These are phyloP conservation scores for Dexiosoma caninum DNA, from an alignment of 2,888 invertebrate species.

Conservation along the genomic window DNA sequence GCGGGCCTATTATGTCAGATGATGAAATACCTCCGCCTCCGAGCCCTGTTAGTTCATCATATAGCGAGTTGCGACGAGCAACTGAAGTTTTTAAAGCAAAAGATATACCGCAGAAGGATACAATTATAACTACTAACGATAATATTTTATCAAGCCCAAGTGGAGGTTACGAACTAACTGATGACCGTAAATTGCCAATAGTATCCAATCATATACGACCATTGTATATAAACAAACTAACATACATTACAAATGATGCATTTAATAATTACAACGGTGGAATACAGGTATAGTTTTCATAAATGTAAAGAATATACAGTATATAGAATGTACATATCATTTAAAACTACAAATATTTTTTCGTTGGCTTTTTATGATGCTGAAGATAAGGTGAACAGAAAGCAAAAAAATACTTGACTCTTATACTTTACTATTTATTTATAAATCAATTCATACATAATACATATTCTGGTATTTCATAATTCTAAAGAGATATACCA, in stretches of 20 bases:
- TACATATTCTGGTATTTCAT: no score
- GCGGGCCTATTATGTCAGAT: constrained; percentile 64
- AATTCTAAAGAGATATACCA: no score
- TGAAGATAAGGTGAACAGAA: no score
- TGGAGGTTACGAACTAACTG: constrained; percentile 40
- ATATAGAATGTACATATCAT: no score
- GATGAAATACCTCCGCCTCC: constrained; percentile 90
- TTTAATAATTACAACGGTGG: constrained; percentile 29
- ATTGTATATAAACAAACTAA: constrained; percentile 33
- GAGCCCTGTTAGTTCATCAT: constrained; percentile 93
- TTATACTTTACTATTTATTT: no score
- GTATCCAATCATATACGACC: constrained; percentile 33
- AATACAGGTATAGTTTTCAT: constrained; percentile 14
- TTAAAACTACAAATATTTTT: no score
- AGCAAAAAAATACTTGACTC: no score
- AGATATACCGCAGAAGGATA: constrained; percentile 19
- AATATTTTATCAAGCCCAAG: constrained; percentile 20
- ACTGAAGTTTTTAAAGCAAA: constrained; percentile 81
- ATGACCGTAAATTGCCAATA: constrained; percentile 21
- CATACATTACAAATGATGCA: constrained; percentile 26
- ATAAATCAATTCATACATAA: no score
- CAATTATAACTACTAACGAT: constrained; percentile 2
- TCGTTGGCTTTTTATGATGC: no score
- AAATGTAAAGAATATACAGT: no score
- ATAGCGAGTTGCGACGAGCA: constrained; percentile 90